phyloP scores from a whole-genome alignment of 1,140 invertebrate genomes.

The Calephelis virginiensis region DNA sequence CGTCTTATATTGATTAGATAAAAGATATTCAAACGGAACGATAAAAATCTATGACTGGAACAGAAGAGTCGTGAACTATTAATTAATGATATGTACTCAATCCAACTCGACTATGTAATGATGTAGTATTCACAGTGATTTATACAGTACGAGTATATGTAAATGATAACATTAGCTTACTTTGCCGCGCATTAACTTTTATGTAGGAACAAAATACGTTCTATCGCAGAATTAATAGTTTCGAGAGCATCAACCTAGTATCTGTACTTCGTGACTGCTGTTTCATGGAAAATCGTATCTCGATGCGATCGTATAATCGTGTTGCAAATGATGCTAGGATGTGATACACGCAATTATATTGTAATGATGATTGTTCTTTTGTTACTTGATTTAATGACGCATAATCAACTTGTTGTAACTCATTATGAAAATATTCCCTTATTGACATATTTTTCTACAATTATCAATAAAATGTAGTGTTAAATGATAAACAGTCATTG shows the following conservation, averaged over 20 bases:
- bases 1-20: background rate
- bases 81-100: too few species aligned
- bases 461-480: background rate
- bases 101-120: too few species aligned
- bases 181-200: background rate
- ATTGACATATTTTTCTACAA: slow-evolving; percentile 9
- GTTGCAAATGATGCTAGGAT: slow-evolving; percentile 32
- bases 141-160: too few species aligned
- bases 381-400: slow-evolving; percentile 26
- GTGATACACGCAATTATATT: slow-evolving; percentile 28
- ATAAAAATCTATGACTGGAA: too few species aligned
- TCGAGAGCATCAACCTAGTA: slow-evolving; percentile 6
- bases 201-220: background rate
- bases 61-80: too few species aligned
- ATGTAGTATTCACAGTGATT: too few species aligned
- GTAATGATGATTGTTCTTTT: slow-evolving; percentile 28
- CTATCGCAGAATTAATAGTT: slow-evolving; percentile 11
- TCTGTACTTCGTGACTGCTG: slow-evolving; percentile 18
- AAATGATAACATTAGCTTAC: too few species aligned
- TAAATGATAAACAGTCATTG: background rate
- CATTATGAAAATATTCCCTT: slow-evolving; percentile 1
- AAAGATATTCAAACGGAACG: background rate
- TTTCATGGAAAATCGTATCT: slow-evolving; percentile 25
- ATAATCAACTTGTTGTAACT: slow-evolving; percentile 19
- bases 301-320: slow-evolving; percentile 29